Conservation (phyloP, 2,113 vertebrate species). For the Macroglossus sobrinus region DNA sequence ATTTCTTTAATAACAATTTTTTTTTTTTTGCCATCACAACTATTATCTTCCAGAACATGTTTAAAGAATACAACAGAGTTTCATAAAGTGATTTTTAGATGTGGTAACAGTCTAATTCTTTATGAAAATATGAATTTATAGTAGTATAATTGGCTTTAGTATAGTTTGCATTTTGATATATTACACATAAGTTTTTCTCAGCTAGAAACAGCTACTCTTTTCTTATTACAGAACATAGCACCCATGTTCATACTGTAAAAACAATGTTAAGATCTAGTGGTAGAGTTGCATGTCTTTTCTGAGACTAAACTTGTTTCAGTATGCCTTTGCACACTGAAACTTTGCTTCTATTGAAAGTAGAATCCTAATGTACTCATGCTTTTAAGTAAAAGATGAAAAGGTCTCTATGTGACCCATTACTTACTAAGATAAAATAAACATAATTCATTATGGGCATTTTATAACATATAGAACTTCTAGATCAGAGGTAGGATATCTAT, state of each 20-base stretch:
- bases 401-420: not conserved
- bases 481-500: not conserved
- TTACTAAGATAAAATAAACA: slow-evolving; percentile 24
- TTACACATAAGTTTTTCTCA: not conserved
- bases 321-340: slow-evolving; percentile 53
- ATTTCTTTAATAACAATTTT: not conserved
- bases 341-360: slow-evolving; percentile 61
- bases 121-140: slow-evolving; percentile 54
- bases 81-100: not conserved
- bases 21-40: not conserved
- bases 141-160: slow-evolving; percentile 48
- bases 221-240: slow-evolving; percentile 46
- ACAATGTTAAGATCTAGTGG: slow-evolving; percentile 40
- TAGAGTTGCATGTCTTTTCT: not conserved
- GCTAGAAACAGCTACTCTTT: slow-evolving; percentile 48
- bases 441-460: not conserved
- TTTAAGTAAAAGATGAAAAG: slow-evolving; percentile 27
- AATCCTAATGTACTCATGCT: slow-evolving; percentile 46
- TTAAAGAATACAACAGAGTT: not conserved
- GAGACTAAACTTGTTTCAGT: slow-evolving; percentile 40
- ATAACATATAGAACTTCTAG: not conserved
- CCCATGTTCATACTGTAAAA: slow-evolving; percentile 32
- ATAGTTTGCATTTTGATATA: slow-evolving; percentile 49
- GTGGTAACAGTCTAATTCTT: not conserved
- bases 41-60: not conserved